Evolutionary conservation across 2,888 invertebrate genomes (phyloP).

Genomic region (Acanthosepion esculentum): DNA sequence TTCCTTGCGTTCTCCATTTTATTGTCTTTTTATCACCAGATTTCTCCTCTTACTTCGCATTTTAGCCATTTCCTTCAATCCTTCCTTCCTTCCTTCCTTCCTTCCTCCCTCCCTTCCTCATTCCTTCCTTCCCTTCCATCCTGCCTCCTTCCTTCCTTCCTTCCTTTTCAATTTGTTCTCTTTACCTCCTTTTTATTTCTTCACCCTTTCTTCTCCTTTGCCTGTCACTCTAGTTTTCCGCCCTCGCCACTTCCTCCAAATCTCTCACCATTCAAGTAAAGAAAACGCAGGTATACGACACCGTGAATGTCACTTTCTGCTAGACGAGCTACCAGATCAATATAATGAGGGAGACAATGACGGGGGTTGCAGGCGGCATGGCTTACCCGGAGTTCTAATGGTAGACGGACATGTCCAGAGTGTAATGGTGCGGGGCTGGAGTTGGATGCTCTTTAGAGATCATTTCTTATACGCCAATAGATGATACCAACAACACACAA

Average conservation of each 20-base stretch:
- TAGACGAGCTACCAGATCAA: not conserved
- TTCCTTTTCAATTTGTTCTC: not conserved
- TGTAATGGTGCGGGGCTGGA: not conserved
- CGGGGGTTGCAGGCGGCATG: not conserved
- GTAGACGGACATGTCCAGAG: not conserved
- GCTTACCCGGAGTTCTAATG: not conserved
- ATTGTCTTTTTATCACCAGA: not conserved
- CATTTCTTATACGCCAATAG: not conserved
- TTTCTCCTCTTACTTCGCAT: not conserved
- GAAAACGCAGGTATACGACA: not conserved
- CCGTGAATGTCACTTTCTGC: constrained; percentile 15
- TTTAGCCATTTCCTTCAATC: not conserved
- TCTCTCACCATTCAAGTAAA: not conserved
- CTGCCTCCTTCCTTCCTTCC: not conserved
- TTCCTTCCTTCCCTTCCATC: not conserved
- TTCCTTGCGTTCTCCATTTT: not conserved
- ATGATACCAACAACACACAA: not conserved
- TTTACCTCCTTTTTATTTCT: too few relatives aligned
- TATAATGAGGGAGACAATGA: not conserved
- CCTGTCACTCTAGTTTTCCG: not conserved
- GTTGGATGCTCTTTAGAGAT: not conserved
- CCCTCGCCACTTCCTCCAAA: not conserved
- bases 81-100: not conserved
- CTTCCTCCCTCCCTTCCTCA: not conserved
- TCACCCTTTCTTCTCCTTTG: not conserved